phyloP scores from a whole-genome alignment of 2,113 vertebrate genomes.

The Nycticebus coucang region DNA sequence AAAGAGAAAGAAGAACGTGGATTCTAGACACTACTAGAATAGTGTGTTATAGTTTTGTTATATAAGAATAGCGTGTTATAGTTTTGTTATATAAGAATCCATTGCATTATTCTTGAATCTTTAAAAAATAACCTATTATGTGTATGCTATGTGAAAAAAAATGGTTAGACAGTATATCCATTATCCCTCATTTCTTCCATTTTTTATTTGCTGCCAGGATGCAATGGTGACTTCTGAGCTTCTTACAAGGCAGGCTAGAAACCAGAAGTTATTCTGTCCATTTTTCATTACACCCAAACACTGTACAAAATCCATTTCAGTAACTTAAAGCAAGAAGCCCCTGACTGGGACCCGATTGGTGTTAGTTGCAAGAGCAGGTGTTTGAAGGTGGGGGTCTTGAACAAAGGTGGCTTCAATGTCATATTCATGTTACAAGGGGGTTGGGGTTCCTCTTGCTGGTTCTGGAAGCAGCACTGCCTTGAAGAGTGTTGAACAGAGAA shows the following conservation, averaged over 20 bases:
- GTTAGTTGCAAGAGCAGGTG: neutral
- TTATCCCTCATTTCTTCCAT: neutral
- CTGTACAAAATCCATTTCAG: neutral
- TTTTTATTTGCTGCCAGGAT: neutral
- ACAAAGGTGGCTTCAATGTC: accelerated
- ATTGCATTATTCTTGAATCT: neutral
- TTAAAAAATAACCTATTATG: neutral
- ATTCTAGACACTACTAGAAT: neutral
- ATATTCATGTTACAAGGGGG: accelerated
- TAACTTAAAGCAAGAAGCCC: neutral
- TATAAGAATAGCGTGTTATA: neutral
- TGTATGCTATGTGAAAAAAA: neutral
- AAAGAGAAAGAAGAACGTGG: neutral
- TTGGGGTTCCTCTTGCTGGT: neutral
- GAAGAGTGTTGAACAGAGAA: neutral
- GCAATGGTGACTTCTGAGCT: neutral
- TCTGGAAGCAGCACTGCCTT: neutral
- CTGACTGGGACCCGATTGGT: accelerated
- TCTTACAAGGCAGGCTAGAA: neutral
- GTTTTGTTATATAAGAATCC: neutral
- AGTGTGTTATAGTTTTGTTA: neutral
- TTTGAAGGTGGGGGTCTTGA: neutral
- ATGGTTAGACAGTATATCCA: neutral
- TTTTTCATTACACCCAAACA: neutral
- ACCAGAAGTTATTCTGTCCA: neutral